A percentile compares a stretch with the other conserved stretches of the same genome.
Evolutionary conservation across 2,113 vertebrate genomes (phyloP).

Genomic region (Ramphastos sulfuratus): DNA sequence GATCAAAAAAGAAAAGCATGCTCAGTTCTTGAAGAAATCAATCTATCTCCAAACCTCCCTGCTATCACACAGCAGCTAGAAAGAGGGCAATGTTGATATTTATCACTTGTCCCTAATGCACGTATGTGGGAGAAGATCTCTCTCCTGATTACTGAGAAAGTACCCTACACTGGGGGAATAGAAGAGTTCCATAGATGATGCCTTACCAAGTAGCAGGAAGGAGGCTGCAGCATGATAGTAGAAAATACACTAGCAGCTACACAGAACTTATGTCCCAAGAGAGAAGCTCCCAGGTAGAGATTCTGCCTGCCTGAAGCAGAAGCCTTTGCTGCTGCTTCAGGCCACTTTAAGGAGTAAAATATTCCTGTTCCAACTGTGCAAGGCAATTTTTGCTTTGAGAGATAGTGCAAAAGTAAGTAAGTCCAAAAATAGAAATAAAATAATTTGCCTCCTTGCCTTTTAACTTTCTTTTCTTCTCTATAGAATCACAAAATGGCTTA

Average conservation of each 20-base stretch:
- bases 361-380: neutral
- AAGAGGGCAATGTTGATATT: neutral
- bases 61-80: neutral
- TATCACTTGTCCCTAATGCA: neutral
- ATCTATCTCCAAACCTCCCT: neutral
- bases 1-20: neutral
- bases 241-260: fast-evolving
- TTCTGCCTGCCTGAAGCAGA: neutral
- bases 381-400: neutral
- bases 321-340: neutral
- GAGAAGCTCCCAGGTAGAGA: neutral
- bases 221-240: neutral
- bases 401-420: neutral
- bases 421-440: neutral
- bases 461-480: neutral
- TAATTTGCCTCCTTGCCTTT: neutral
- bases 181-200: neutral
- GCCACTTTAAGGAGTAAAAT: neutral
- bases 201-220: neutral
- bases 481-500: too few relatives aligned
- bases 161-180: neutral
- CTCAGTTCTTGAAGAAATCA: neutral
- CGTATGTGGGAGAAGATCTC: neutral
- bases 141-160: neutral
- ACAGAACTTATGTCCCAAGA: fast-evolving